Evolutionary conservation across 2,797 vertebrate species (phyloP), one percentile per base, ranked within the genome.

Genomic region (Buceros bicornis): DNA sequence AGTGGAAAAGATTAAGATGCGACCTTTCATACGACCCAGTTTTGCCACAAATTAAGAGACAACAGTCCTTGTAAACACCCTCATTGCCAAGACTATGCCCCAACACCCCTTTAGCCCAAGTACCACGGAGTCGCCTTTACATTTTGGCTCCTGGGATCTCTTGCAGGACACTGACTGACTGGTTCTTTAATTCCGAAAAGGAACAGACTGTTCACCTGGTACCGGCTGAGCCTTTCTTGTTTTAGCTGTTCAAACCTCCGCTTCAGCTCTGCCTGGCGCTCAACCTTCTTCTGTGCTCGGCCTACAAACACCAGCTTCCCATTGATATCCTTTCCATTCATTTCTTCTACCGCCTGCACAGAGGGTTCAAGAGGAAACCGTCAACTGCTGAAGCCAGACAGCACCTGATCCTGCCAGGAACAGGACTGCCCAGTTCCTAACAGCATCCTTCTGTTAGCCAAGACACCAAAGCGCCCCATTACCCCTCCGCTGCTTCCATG

Each of bases 261-360:
- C 95, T 99, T 99, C 93, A 99, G 98, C 97, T 99, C 99, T 1
- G 99, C 99, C 95, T 99, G 99, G 7, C 99, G 98, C 85, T 99
- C 99, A 51, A 99, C 99, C 97, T 99, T 99, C 97, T 99, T 99
- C 98, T 99, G 99, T 65, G 99, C 99, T 35, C 99, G 98, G 64
- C 99, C 99, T 69, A 99, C 99, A 82, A 99, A 99, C 91, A 99
- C 99, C 22, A 98, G 97, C 95, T 99, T 99, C 26, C 99, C 99
- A 3, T 99, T 99, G 93, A 99, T 98, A 58, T 99, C 99, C 28
- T 98, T 99, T 60, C 99, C 99, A 3, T 99, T 99, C 99, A 99
- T 99, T 79, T 99, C 99, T 97, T 99, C 99, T 67, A 99, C 99
- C 14, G 99, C 99, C 99, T 99, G 95, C 71, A 92, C 8, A 96